Base-by-base conservation (phyloP, 2,113 vertebrate genomes). In the Antennarius striatus region DNA sequence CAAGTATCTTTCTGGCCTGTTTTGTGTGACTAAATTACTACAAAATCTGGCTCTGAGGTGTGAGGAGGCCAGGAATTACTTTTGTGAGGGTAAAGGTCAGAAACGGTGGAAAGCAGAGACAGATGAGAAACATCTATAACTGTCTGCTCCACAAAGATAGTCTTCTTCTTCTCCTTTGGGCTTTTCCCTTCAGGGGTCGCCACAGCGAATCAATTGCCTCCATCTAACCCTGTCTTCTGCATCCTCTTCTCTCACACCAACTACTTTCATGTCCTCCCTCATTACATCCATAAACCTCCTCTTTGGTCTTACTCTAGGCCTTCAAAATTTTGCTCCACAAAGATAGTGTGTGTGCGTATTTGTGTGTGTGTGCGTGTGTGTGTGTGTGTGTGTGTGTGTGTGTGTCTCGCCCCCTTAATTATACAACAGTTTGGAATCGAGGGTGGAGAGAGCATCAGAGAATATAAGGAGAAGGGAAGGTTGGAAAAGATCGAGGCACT, bases 111-210 rank as follows among this genome's bases (percentile, higher is more conserved):
- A 71, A 60, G 60, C 4, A 62, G 57, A 59, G 32, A 58, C 36
- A 49, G 36, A 76, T 83, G 55, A 72, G 61, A 43, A 67, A 17
- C 46, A 2, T 32, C 60, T 13, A 55, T 82, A 78, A 74, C 36
- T 77, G 53, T 66, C 36, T 57, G 47, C n/a, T 71, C 39, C 32
- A 48, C 4, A 22, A 22, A 22, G 22, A 22, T 22, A 22, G 22
- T 22, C n/a, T n/a, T n/a, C n/a, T n/a, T n/a, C n/a, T n/a, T n/a
- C n/a, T n/a, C n/a, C n/a, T n/a, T n/a, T n/a, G n/a, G n/a, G n/a
- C n/a, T n/a, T n/a, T n/a, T n/a, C n/a, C n/a, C n/a, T n/a, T n/a
- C n/a, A n/a, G n/a, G n/a, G n/a, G n/a, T n/a, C n/a, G n/a, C n/a
- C n/a, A n/a, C n/a, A n/a, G n/a, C n/a, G n/a, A n/a, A n/a, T n/a